Base-by-base conservation (phyloP, 2,797 vertebrate species). In the Melanotaenia trifasciata region DNA sequence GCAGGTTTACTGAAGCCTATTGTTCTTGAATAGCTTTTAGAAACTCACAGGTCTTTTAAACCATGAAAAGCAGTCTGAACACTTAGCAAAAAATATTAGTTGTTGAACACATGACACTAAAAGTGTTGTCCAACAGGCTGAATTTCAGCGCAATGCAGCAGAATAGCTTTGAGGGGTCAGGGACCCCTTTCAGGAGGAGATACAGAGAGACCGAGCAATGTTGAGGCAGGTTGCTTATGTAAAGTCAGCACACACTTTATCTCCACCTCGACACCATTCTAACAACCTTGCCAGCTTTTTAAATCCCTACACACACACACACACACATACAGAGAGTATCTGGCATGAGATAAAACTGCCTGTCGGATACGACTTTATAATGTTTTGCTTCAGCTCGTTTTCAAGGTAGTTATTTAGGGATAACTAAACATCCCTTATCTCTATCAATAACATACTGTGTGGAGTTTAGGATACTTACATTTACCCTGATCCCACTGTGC, bases 181-280 rank as follows among this genome's bases (percentile, higher is more conserved):
- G 30, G 79, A 90, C 87, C 89, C 88, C 88, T 89, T 90, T 90
- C 83, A 90, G 67, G 74, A 73, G 54, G 71, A 70, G 67, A 64
- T 47, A 80, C 11, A 54, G 72, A 76, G 47, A 53, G 51, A 83
- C 56, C 76, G 65, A 75, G 74, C n/a, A 53, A 24, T 72, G 83
- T 70, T 64, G 59, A 86, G 78, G 70, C 67, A 40, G 84, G 66
- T 69, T 67, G 69, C 67, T 73, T 74, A 77, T 80, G 66, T 85
- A 76, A 85, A 87, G 73, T 83, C 85, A 81, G 78, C 64, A 72
- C 64, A 64, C 60, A 7, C 61, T 84, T 67, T 79, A 78, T 84
- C 64, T 79, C 66, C 56, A 76, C 76, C 70, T 40, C 58, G 70
- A 60, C 47, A 35, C 18, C 51, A 40, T 57, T 67, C 70, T 43